Percentiles rank a stretch among this genome's conserved stretches.
phyloP scores from a whole-genome alignment of 2,797 vertebrate species.

The Ceyx erithaca region DNA sequence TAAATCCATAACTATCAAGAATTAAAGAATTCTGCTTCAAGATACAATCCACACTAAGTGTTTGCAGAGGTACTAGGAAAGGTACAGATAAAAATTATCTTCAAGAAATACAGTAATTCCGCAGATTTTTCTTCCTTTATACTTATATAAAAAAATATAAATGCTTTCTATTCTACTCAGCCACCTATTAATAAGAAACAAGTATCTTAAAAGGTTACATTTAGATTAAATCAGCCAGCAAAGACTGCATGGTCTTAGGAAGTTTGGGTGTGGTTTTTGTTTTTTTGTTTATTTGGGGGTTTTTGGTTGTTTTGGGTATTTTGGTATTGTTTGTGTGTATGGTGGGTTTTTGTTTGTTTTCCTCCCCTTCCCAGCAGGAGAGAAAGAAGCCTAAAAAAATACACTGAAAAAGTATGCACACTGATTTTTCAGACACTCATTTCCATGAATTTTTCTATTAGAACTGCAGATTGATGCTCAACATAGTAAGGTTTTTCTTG shows the following conservation, averaged over 20 bases:
- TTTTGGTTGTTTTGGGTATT: no score
- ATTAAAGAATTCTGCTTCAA: not conserved
- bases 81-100: not conserved
- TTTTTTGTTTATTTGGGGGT: no score
- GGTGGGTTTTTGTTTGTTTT: not conserved
- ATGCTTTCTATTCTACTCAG: not conserved
- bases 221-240: not conserved
- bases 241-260: not conserved
- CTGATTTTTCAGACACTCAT: constrained; percentile 3
- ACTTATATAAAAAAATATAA: not conserved
- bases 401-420: not conserved
- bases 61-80: not conserved
- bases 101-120: not conserved
- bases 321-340: no score
- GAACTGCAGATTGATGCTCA: not conserved
- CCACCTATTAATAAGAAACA: not conserved
- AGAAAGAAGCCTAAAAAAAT: not conserved
- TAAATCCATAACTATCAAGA: not conserved
- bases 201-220: not conserved
- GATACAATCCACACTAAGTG: not conserved
- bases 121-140: not conserved
- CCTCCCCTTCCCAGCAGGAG: not conserved
- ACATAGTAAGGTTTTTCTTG: not conserved
- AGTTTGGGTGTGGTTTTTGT: not conserved
- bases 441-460: not conserved